Base-by-base conservation (phyloP, 2,888 invertebrate species). In the Azorinus chamasolen region DNA sequence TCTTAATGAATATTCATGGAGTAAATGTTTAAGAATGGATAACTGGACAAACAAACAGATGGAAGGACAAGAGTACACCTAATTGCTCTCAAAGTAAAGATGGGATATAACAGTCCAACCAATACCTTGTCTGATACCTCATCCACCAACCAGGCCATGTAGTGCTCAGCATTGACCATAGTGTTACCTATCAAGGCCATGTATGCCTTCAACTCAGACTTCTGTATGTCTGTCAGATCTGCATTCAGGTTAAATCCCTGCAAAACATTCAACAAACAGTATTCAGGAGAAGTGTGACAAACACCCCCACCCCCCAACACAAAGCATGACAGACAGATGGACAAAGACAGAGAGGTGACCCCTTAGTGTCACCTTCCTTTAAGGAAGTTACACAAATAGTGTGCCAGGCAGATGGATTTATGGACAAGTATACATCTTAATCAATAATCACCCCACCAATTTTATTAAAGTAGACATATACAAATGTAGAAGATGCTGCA, bases 131-230 rank as follows among this genome's bases (percentile, higher is more conserved):
- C 95, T 85, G 96, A 96, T 0, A 97, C 97, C 57, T 95, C 95
- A 57, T 95, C 94, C 91, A 98, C 96, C 66, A 96, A 94, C 96
- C 98, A 99, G 53, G 97, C 96, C 78, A 98, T 95, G 93, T 97
- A 98, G 24, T 68, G 77, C 70, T 99, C 98, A 27, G 98, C 97
- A 94, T 97, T 97, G 57, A 96, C 96, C 61, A 99, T 94, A 0
- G 98, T 96, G 89, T 96, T 93, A 20, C 93, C 91, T 96, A 98
- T 96, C 20, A 99, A 94, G 1, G 97, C 96, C 94, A 98, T 97
- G 91, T 97, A 98, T 0, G 99, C 98, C 83, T 97, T 95, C 96
- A 99, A 96, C 91, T 99, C 99, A 0, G 97, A 96, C 90, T 96
- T 96, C 88, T 97, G 96, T 53, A 96, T 95, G 1, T 95, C 94